These are phyloP conservation scores for Hypomecis atomaria DNA, from an alignment of 2,888 invertebrate species.

Conservation along the genomic window DNA sequence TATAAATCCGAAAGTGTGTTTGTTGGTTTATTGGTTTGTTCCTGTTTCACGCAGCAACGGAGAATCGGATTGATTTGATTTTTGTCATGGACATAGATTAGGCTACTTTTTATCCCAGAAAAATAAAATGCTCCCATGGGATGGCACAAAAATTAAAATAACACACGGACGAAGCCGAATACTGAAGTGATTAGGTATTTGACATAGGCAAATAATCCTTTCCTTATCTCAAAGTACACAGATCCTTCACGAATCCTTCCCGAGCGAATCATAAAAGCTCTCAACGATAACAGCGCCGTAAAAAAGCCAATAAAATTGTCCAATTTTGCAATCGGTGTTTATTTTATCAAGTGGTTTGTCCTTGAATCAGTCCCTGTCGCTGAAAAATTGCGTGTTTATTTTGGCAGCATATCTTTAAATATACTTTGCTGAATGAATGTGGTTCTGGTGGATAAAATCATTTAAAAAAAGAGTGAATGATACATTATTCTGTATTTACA, in stretches of 20 bases:
- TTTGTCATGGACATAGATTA: no score
- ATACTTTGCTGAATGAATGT: slow-evolving; percentile 1
- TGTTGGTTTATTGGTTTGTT: no score
- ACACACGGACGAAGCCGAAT: no score
- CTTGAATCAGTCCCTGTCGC: slow-evolving; percentile 49
- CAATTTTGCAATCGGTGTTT: slow-evolving; percentile 66
- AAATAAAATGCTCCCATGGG: no score
- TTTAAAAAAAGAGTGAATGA: neutral
- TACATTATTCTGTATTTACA: no score
- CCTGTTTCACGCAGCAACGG: no score
- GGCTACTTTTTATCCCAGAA: no score
- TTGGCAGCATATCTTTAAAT: slow-evolving; percentile 14
- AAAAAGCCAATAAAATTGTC: slow-evolving; percentile 59
- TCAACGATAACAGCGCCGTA: slow-evolving; percentile 45
- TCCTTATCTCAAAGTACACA: slow-evolving; percentile 16
- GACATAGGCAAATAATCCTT: slow-evolving; percentile 2
- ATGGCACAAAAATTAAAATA: no score
- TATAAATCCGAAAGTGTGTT: no score
- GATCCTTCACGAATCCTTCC: slow-evolving; percentile 30
- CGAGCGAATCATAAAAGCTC: slow-evolving; percentile 49
- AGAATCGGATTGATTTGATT: no score
- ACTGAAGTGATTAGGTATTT: neutral
- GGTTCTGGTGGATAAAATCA: neutral
- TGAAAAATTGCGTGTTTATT: slow-evolving; percentile 39
- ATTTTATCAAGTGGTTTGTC: slow-evolving; percentile 60